These are phyloP conservation scores for Actinopyga echinites DNA, from an alignment of 53 echinoderm and acorn worm genomes.

Conservation along the genomic window DNA sequence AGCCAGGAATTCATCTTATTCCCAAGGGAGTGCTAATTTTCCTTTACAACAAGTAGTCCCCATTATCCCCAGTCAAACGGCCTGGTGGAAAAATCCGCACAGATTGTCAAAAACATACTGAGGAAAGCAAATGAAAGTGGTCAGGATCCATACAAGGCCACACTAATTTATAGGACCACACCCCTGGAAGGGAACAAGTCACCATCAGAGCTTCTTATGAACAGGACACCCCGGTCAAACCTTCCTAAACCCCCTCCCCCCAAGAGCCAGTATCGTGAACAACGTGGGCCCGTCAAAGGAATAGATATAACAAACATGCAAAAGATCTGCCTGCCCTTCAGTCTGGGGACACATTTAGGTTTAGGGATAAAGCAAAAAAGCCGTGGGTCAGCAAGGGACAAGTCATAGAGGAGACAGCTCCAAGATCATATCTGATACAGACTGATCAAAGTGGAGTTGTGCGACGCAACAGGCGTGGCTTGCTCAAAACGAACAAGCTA, in stretches of 20 bases:
- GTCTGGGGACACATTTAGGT: not conserved
- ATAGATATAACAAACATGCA: slow-evolving; percentile 1
- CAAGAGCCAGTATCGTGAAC: too few relatives aligned
- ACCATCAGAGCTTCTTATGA: slow-evolving; percentile 14
- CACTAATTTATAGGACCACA: slow-evolving; percentile 30
- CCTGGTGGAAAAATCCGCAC: slow-evolving; percentile 30
- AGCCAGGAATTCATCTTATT: slow-evolving; percentile 40
- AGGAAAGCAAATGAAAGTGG: slow-evolving; percentile 27
- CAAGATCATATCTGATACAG: slow-evolving; percentile 24
- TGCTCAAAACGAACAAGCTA: not conserved
- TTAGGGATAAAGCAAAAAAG: not conserved
- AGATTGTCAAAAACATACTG: slow-evolving; percentile 30
- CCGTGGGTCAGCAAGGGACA: not conserved
- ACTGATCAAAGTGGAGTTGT: slow-evolving; percentile 10
- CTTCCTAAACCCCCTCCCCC: not conserved
- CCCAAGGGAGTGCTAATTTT: slow-evolving; percentile 28
- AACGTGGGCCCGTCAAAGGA: not conserved
- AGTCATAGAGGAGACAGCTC: not conserved
- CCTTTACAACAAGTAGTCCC: slow-evolving; percentile 27
- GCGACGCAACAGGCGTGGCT: slow-evolving; percentile 23
- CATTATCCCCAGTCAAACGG: slow-evolving; percentile 46
- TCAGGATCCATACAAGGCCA: slow-evolving; percentile 13
- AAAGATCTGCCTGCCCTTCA: slow-evolving; percentile 7
- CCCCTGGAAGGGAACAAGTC: slow-evolving; percentile 33
- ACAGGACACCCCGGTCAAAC: not conserved